Base-by-base conservation (phyloP, 2,113 vertebrate species). In the Ploceus nigricollis region DNA sequence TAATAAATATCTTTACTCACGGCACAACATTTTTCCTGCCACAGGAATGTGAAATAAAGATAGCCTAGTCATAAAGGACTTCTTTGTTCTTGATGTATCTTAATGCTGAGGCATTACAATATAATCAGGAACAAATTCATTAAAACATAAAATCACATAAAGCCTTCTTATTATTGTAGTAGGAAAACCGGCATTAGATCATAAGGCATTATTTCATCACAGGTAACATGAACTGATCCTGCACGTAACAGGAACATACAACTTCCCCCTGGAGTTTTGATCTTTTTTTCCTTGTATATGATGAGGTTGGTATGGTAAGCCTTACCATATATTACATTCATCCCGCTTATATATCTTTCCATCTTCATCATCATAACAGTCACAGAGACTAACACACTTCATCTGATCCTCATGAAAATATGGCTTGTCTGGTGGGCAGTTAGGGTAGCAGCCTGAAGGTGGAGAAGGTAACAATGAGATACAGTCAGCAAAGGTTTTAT, bases 351-450 rank as follows among this genome's bases (percentile, higher is more conserved):
- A 98, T 48, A 80, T 96, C 7, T 96, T 78, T n/a, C 97, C 98
- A 19, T 98, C 87, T 42, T 97, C 97, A 13, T 70, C 44, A 21
- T 97, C 96, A 0, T 98, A 98, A 94, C 98, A 98, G 82, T 98
- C 97, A 20, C 98, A 98, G 70, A 97, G 96, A 37, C 97, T 97
- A 78, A 99, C 98, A 9, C 99, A 99, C 44, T 92, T 96, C 99
- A 99, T 99, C 65, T 97, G 93, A 37, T 98, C 98, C 78, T 99
- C 99, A 28, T 97, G 97, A 93, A 99, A 99, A 96, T 98, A 99
- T 1, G 99, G 98, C 77, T 98, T 97, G 33, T 97, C 93, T 90
- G 93, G 54, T 11, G 98, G 99, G 61, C 99, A 99, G 91, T 97
- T 95, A 7, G 99, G 99, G 93, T 99, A 99, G 97, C 99, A 99